Base-by-base conservation (phyloP, 2,888 invertebrate genomes). In the Tinea trinotella region DNA sequence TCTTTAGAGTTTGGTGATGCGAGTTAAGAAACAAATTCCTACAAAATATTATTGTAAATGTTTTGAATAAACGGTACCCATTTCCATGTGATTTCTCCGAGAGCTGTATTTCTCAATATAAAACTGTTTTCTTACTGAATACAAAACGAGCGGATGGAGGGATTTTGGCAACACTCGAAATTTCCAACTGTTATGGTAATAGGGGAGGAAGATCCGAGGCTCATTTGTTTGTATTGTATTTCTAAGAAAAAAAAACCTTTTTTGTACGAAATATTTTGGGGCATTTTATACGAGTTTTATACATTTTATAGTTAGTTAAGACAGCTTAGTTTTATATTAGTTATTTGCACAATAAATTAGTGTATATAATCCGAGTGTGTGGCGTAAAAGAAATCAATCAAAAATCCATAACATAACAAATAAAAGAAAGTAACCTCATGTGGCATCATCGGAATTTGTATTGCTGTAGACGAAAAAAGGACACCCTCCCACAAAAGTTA, bases 401-500 rank as follows among this genome's bases (percentile, higher is more conserved):
- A 15, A 15, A 40, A 40, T 40, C 7, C 3, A 3, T 13, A 40
- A 24, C 50, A 15, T 50, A 7, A 48, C 53, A 52, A 36, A 53
- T 56, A 57, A 56, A 54, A 55, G 52, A 53, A 56, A 58, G 46
- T 48, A 40, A 44, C 22, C 52, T 30, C 55, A 46, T 50, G n/a
- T n/a, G 54, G 53, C 53, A 40, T 40, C 40, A 15, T 15, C 56
- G 54, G 57, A 36, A 53, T 36, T 18, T 20, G 24, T 15, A 30
- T 15, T 15, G 24, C 53, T 48, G 48, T 20, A 48, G 20, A 48
- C 19, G 20, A 48, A 48, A 48, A 48, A 48, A 18, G n/a, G 19
- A 19, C 74, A 74, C 74, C 71, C 72, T 74, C 74, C 65, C 64
- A 64, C 62, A 57, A 66, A 66, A 71, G 68, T 70, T 83, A 84